These are phyloP conservation scores for Myotis findleyi DNA, from an alignment of 2,797 vertebrate species.

Conservation along the genomic window DNA sequence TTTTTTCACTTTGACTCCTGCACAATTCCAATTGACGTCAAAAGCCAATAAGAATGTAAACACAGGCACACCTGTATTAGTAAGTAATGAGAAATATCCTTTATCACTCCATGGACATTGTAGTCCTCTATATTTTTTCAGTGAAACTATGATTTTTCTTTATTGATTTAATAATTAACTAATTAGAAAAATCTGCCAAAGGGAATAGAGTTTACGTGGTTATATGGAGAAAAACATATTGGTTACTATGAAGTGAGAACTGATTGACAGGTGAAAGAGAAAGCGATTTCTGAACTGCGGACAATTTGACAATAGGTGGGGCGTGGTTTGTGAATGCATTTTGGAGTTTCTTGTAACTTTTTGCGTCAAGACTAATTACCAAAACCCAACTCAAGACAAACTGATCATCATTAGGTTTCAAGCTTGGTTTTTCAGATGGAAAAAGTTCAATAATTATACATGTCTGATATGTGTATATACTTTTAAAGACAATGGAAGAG, in stretches of 20 bases:
- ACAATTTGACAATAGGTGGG: not conserved
- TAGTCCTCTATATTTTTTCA: not conserved
- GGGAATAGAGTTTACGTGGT: not conserved
- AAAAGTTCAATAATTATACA: constrained; percentile 7
- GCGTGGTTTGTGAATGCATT: not conserved
- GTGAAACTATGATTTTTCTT: constrained; percentile 7
- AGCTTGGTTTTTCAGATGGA: not conserved
- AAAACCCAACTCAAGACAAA: constrained; percentile 31
- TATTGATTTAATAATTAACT: not conserved
- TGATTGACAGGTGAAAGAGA: not conserved
- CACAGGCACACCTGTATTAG: not conserved
- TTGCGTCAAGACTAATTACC: not conserved
- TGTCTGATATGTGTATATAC: not conserved
- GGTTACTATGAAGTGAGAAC: not conserved
- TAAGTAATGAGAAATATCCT: not conserved
- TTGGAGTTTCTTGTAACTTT: constrained; percentile 26
- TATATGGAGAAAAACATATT: not conserved
- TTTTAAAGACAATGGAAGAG: not conserved
- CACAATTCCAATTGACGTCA: not conserved
- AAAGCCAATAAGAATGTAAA: not conserved
- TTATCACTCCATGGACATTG: not conserved
- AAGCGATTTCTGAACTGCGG: not conserved
- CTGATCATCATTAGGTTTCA: not conserved
- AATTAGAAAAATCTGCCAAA: not conserved
- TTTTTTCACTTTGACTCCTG: not conserved